These are phyloP conservation scores for Silurus lanzhouensis DNA, from an alignment of 2,797 vertebrate species.

Conservation along the genomic window DNA sequence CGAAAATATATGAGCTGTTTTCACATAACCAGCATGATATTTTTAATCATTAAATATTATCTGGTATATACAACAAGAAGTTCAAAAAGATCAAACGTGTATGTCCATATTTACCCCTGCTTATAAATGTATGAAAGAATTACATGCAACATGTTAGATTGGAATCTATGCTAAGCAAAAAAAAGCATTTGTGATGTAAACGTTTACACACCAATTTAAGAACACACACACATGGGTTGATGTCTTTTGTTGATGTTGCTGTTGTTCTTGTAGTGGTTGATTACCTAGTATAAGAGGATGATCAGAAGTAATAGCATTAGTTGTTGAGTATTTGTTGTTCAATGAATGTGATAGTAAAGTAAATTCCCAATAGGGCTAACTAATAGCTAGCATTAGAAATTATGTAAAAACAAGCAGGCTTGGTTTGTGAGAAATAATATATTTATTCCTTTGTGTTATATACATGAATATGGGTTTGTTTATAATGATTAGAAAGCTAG, in stretches of 20 bases:
- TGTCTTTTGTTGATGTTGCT: neutral
- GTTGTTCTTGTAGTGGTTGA: neutral
- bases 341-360: neutral
- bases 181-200: neutral
- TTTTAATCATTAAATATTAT: neutral
- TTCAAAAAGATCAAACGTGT: neutral
- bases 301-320: neutral
- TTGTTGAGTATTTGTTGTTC: neutral
- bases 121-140: neutral
- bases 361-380: neutral
- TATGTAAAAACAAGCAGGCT: neutral
- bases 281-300: neutral
- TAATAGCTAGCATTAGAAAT: neutral
- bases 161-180: neutral
- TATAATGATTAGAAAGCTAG: neutral
- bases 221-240: neutral
- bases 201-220: neutral
- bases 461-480: neutral
- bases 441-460: neutral
- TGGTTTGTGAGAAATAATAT: neutral
- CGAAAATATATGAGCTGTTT: neutral
- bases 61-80: no score
- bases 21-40: neutral
- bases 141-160: neutral
- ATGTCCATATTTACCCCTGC: neutral